These are phyloP conservation scores for Drosophila rellima DNA, from an alignment of 2,888 invertebrate species.

Conservation along the genomic window DNA sequence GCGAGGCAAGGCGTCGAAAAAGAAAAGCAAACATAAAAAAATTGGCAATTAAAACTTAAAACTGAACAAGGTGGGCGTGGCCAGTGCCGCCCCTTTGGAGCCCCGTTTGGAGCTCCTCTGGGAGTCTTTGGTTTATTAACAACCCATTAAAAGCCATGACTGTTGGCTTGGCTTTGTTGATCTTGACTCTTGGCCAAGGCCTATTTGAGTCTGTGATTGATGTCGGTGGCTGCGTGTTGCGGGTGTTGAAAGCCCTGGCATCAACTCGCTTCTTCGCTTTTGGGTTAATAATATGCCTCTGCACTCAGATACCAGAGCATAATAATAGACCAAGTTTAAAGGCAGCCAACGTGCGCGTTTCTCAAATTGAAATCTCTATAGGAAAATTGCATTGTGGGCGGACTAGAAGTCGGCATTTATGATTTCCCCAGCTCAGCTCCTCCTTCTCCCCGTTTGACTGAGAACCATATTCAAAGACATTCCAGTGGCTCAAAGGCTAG, in stretches of 20 bases:
- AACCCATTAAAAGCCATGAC: constrained; percentile 83
- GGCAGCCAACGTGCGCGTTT: constrained; percentile 48
- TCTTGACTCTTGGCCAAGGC: constrained; percentile 36
- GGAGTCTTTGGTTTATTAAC: constrained; percentile 63
- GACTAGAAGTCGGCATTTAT: constrained; percentile 29
- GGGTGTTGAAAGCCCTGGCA: constrained; percentile 76
- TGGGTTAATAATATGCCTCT: constrained; percentile 62
- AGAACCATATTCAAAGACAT: constrained; percentile 25
- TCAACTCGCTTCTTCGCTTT: constrained; percentile 26
- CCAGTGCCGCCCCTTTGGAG: constrained; percentile 11
- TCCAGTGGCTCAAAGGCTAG: constrained; percentile 16
- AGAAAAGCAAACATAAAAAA: constrained; percentile 23
- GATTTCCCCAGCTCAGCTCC: constrained; percentile 1
- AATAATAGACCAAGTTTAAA: constrained; percentile 63
- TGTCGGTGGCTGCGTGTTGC: constrained; percentile 62
- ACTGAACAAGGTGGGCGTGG: constrained; percentile 22
- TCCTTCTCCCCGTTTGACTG: background rate
- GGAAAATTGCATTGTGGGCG: constrained; percentile 61
- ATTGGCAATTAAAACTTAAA: constrained; percentile 54
- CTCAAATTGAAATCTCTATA: constrained; percentile 49
- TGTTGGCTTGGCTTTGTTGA: constrained; percentile 76
- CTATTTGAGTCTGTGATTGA: constrained; percentile 74
- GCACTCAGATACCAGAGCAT: constrained; percentile 7
- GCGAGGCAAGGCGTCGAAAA: constrained; percentile 24
- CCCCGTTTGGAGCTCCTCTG: constrained; percentile 6